phyloP scores from a whole-genome alignment of 2,797 vertebrate genomes.

The Chrysocyon brachyurus region DNA sequence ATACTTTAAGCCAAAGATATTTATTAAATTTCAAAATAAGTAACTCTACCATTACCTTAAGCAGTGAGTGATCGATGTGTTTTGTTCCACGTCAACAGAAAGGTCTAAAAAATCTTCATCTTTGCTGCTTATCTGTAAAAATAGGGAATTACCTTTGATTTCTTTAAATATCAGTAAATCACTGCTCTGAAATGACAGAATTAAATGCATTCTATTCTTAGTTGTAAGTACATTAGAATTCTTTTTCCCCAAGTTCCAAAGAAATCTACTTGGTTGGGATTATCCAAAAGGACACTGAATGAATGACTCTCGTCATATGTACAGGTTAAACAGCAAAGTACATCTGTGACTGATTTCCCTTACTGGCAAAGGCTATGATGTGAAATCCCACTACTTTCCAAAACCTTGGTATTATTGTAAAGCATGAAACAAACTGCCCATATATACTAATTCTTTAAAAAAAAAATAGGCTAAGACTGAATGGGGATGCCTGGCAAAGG shows the following conservation, averaged over 20 bases:
- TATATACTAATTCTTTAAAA: neutral
- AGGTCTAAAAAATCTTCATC: constrained; percentile 94
- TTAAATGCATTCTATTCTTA: neutral
- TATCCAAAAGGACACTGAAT: neutral
- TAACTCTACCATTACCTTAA: constrained; percentile 87
- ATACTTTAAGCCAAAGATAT: constrained; percentile 24
- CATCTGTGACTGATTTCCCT: neutral
- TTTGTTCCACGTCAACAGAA: constrained; percentile 93
- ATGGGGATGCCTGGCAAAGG: neutral
- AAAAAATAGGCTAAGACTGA: neutral
- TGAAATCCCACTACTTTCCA: neutral
- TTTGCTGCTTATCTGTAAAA: constrained; percentile 92
- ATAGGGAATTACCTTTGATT: constrained; percentile 59
- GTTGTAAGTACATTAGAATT: neutral
- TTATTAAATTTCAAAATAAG: constrained; percentile 29
- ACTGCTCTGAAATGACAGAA: neutral
- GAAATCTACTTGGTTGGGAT: neutral
- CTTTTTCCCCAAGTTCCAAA: neutral
- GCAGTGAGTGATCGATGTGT: constrained; percentile 93
- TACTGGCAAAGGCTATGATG: neutral
- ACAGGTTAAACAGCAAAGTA: neutral
- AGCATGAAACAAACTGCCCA: neutral
- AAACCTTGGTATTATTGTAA: neutral
- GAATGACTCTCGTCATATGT: neutral
- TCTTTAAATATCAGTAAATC: constrained; percentile 39